Evolutionary conservation across 2,797 vertebrate species (phyloP), one percentile per base, ranked within the genome.

Genomic region (Anguilla obscura): DNA sequence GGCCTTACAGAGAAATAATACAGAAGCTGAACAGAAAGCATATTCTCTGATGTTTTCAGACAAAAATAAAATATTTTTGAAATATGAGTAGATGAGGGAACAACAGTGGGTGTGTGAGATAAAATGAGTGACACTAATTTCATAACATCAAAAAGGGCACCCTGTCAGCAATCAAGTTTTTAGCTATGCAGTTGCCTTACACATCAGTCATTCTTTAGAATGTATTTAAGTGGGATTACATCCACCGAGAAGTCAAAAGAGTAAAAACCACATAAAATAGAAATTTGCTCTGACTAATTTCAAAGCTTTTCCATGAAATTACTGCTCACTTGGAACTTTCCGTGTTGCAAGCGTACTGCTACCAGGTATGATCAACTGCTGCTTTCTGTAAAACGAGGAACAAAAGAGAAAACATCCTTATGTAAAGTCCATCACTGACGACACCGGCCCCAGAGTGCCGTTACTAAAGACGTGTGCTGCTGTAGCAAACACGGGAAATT

Each of bases 1-100:
- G 71, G 33, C 71, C 74, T 27, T 86, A 27, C 18, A 40, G 27
- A 56, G 76, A 56, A 76, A 30, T 36, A 86, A 24, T 16, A 60
- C 48, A 79, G n/a, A 83, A 83, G n/a, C 18, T 48, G 18, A 83
- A 54, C 71, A 80, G 52, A 80, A 56, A 87, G 3, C 33, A 76
- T 33, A 76, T 4, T 36, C 2, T 76, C 71, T 76, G 33, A 16
- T 33, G 40, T 12, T 40, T 76, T 10, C 74, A 87, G 50, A 54
- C 52, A 82, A 60, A 87, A 56, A 71, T 30, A 71, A 80, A 66
- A 1, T n/a, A 6, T 10, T 8, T 3, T 16, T 76, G n/a, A 50
- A 79, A 79, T 16, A 18, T 3, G 71, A 36, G 16, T 79, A 79
- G 74, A 45, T 16, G 36, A 40, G 6, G 33, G 9, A 83, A 83